These are phyloP conservation scores for Agrochola macilenta DNA, from an alignment of 2,888 invertebrate species.

Conservation along the genomic window DNA sequence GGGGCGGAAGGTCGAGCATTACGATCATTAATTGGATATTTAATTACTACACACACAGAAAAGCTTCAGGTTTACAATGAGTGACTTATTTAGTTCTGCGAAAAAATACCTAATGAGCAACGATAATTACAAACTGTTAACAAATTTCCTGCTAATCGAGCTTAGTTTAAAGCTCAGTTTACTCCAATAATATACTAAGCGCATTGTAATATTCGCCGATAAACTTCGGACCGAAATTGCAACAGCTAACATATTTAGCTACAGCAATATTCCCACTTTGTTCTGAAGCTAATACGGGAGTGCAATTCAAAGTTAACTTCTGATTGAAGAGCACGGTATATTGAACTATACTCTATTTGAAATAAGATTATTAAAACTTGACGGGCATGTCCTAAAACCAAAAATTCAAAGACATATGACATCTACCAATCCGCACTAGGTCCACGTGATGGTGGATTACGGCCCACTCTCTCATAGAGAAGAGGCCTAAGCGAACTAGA, in stretches of 20 bases:
- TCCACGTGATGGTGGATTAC: too few relatives aligned
- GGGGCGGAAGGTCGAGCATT: neutral
- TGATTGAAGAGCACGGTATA: constrained; percentile 16
- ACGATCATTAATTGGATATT: neutral
- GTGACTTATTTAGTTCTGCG: neutral
- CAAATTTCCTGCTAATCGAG: constrained; percentile 5
- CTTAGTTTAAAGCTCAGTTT: constrained; percentile 6
- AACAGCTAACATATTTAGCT: constrained; percentile 21
- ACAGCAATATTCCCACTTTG: constrained; percentile 29
- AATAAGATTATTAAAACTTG: too few relatives aligned
- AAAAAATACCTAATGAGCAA: neutral
- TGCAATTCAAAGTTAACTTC: constrained; percentile 58
- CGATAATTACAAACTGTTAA: neutral
- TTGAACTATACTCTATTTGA: neutral
- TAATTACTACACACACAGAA: neutral
- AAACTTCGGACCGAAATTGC: constrained; percentile 23
- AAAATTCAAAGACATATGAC: too few relatives aligned
- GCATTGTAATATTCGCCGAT: constrained; percentile 12
- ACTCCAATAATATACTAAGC: neutral
- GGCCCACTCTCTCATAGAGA: too few relatives aligned
- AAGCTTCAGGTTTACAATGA: neutral
- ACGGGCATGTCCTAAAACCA: too few relatives aligned
- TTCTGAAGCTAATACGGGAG: constrained; percentile 27
- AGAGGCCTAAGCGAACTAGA: too few relatives aligned
- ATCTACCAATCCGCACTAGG: too few relatives aligned